Base-by-base conservation (phyloP, 1,140 invertebrate genomes). In the Cotesia typhae region DNA sequence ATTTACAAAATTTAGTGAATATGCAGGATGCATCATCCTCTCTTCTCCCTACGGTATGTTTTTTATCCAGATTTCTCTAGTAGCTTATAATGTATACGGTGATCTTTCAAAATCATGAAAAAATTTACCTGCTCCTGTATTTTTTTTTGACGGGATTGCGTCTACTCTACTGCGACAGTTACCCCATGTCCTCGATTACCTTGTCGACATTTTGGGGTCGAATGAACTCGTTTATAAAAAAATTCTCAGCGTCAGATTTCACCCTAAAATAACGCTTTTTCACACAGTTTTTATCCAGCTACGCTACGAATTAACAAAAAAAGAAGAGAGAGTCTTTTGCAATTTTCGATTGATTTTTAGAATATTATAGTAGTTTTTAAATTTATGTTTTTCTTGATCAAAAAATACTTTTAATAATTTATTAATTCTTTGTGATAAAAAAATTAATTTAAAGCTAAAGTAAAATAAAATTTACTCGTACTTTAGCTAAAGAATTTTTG, bases 221-320 rank as follows among this genome's bases (percentile, higher is more conserved):
- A 77, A 67, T 20, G 65, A 76, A 77, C 67, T 52, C 66, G 71
- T 70, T 69, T 57, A 52, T 67, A 76, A 72, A 76, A 73, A 67
- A 67, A 66, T 73, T 74, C 73, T 73, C 71, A 77, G 85, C 80
- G 71, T 87, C 81, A 79, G 63, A 81, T 87, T 86, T 87, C 85
- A 87, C 83, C 84, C 83, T 78, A 75, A 82, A 86, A 83, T 84
- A 86, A 86, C 84, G 85, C 80, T 85, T 86, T 87, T 87, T 87
- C 84, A 85, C 85, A 86, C 84, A 87, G 78, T 85, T 87, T 87
- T 85, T 87, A 80, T 77, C 77, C 74, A 74, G 75, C 77, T 71
- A 61, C 57, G 28, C 5, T 52, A 55, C 55, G 66, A 74, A 59
- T 65, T 47, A 47, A 47, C 10, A 47, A 6, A 10, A 47, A 47